Conservation (phyloP, 2,888 invertebrate species). For the Apamea monoglypha region DNA sequence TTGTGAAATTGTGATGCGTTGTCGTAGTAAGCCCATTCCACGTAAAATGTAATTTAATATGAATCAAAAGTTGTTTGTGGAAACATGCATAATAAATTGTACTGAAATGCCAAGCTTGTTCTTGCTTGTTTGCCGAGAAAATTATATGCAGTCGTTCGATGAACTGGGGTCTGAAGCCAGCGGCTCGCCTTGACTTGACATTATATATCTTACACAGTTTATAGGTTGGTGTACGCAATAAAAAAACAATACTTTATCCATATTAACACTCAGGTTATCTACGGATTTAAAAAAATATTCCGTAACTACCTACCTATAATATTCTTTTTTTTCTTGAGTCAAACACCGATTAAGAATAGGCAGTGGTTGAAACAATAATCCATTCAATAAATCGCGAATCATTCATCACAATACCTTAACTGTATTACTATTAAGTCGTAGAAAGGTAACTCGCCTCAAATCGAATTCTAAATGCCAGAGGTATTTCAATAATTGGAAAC, state of each 20-base stretch:
- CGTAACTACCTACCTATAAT: not conserved
- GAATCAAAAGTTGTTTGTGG: slow-evolving; percentile 19
- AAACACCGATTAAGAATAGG: not conserved
- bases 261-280: not conserved
- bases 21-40: slow-evolving; percentile 13
- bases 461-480: slow-evolving; percentile 29
- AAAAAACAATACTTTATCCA: not conserved
- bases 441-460: slow-evolving; percentile 5
- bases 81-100: slow-evolving; percentile 16
- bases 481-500: slow-evolving; percentile 62
- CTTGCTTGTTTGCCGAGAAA: slow-evolving; percentile 23
- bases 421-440: not conserved
- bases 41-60: slow-evolving; percentile 19
- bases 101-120: slow-evolving; percentile 32
- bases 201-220: slow-evolving; percentile 19
- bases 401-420: not conserved
- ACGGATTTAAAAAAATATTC: slow-evolving; percentile 3
- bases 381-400: not conserved
- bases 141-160: slow-evolving; percentile 23
- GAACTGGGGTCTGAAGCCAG: slow-evolving; percentile 28
- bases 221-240: not conserved
- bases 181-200: slow-evolving; percentile 26
- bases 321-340: not conserved
- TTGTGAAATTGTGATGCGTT: slow-evolving; percentile 3
- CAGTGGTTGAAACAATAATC: not conserved